Evolutionary conservation across 2,113 vertebrate species (phyloP).

Genomic region (Artemisiospiza belli): DNA sequence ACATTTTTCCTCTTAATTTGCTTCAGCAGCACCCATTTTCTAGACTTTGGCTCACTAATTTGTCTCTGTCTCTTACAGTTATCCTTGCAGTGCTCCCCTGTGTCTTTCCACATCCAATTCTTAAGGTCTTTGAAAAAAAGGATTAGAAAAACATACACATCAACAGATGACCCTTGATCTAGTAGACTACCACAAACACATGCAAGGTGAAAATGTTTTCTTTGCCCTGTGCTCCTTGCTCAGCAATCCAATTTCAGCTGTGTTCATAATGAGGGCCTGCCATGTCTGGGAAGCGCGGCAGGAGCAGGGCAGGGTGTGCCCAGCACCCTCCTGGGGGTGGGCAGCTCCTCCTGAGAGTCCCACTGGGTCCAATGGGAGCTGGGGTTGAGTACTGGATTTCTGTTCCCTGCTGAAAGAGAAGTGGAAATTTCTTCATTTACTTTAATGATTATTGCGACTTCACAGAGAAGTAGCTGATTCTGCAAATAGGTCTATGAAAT

Average conservation of each 20-base stretch:
- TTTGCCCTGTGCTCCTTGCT: not conserved
- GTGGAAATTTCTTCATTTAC: not conserved
- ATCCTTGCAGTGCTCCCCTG: not conserved
- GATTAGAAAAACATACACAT: not conserved
- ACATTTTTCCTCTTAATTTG: not conserved
- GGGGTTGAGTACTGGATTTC: not conserved
- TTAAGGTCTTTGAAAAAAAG: not conserved
- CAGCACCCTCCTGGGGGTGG: not conserved
- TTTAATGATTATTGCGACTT: not conserved
- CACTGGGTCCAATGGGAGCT: not conserved
- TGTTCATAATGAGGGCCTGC: not conserved
- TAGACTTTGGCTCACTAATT: not conserved
- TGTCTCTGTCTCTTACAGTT: not conserved
- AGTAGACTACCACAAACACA: not conserved
- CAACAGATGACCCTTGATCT: not conserved
- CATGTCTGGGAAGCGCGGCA: not conserved
- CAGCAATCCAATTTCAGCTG: not conserved
- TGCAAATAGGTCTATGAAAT: conserved; percentile 8
- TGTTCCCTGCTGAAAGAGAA: not conserved
- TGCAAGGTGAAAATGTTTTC: not conserved
- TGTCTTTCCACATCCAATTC: not conserved
- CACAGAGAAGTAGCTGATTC: not conserved
- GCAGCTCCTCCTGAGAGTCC: not conserved
- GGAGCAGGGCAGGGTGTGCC: not conserved
- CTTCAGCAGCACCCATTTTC: not conserved